Evolutionary conservation across 1,140 invertebrate genomes (phyloP), one percentile per base, ranked within the genome.

Genomic region (Pseudomyrmex pallidus): DNA sequence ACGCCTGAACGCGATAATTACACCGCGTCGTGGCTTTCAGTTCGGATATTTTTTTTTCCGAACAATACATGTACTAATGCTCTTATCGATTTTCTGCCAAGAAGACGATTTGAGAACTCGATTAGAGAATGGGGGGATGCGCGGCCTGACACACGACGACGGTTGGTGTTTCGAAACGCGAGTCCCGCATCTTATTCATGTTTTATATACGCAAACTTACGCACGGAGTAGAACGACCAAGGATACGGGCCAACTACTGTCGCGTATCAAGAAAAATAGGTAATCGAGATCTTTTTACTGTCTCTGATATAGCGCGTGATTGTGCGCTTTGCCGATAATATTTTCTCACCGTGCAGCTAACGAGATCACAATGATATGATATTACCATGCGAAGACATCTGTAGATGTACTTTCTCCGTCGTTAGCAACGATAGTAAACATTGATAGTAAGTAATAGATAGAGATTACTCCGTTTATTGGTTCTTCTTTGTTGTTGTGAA

Each of bases 381-480:
- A 20, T 35, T 15, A 35, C 15, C 48, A 2, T 2, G 54, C 61
- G 22, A 66, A 54, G 62, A 76, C 22, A 66, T 35, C 22, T 35
- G 46, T 52, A 25, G 25, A 63, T 74, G 73, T 67, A 67, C 74
- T 67, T 77, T 77, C 62, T 67, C 62, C 62, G 25, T 77, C 74
- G 48, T 67, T 52, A 50, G 13, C 59, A 2, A 9, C 62, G 62
- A 77, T 77, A 35, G 35, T 5, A 35, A 35, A 35, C 35, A 35
- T 35, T 62, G 62, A 77, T 77, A 67, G 48, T 1, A 5, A n/a
- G 35, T 76, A 67, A 20, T 15, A 44, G 59, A 74, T 12, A 15
- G 5, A 35, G 5, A 0, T 66, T 35, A 13, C 46, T 17, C 8
- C 22, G 22, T 56, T 66, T 22, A 17, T 66, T 66, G 50, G 54